Conservation (phyloP, 2,888 invertebrate species). For the Brenthis ino region DNA sequence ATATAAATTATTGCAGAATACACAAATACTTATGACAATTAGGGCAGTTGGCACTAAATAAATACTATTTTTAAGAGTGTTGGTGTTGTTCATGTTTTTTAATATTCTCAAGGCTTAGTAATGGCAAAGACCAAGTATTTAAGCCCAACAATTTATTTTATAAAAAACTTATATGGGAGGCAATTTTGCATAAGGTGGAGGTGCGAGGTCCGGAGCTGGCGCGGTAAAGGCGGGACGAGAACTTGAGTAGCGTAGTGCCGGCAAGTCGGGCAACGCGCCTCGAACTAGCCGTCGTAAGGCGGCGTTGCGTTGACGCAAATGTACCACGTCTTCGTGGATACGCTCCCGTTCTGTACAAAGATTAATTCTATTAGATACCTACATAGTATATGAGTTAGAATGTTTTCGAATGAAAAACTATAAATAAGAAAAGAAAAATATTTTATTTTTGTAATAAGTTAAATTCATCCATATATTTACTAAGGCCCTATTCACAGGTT, state of each 20-base stretch:
- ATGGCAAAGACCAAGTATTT: too few relatives aligned
- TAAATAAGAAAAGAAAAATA: too few relatives aligned
- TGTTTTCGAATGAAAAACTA: too few relatives aligned
- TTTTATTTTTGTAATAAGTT: too few relatives aligned
- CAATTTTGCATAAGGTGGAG: conserved; percentile 47
- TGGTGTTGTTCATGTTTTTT: too few relatives aligned
- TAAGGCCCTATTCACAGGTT: too few relatives aligned
- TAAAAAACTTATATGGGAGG: conserved; percentile 58
- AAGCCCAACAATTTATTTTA: neutral
- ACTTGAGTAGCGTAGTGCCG: conserved; percentile 48
- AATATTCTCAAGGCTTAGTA: too few relatives aligned
- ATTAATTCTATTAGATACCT: neutral
- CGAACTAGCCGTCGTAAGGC: conserved; percentile 86
- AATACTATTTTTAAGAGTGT: too few relatives aligned
- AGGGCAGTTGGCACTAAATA: too few relatives aligned
- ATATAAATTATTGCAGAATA: too few relatives aligned
- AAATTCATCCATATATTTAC: too few relatives aligned
- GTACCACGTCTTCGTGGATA: conserved; percentile 85
- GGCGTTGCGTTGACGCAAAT: conserved; percentile 85
- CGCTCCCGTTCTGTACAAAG: conserved; percentile 83
- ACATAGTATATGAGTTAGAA: neutral
- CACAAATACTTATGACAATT: too few relatives aligned
- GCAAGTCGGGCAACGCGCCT: conserved; percentile 77
- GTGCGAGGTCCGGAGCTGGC: conserved; percentile 51
- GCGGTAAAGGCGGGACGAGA: conserved; percentile 53